Evolutionary conservation across 1,140 invertebrate species (phyloP).

Genomic region (Drosophila gunungcola): DNA sequence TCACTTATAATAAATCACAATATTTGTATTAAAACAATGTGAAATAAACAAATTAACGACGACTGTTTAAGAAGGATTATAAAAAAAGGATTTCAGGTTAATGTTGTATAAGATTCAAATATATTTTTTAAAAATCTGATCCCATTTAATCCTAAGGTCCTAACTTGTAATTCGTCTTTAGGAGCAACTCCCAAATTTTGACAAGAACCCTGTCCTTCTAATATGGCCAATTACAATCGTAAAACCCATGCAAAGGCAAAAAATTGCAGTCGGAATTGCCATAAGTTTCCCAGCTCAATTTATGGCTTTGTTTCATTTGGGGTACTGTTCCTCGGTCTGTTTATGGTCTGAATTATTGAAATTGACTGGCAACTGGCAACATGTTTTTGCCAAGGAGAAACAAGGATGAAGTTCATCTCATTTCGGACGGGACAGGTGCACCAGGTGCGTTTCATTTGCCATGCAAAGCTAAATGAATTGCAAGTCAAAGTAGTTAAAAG

Average conservation of each 20-base stretch:
- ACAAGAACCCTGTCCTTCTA: slow-evolving; percentile 1
- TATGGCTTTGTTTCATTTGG: slow-evolving; percentile 54
- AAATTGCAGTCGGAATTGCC: slow-evolving; percentile 7
- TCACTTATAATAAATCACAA: no score
- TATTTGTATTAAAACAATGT: no score
- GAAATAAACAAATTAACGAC: no score
- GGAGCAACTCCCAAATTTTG: background rate
- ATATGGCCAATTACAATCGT: slow-evolving; percentile 32
- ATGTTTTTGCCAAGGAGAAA: slow-evolving; percentile 18
- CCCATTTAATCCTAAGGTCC: no score
- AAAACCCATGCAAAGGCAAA: slow-evolving; percentile 22
- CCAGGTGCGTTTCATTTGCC: slow-evolving; percentile 67
- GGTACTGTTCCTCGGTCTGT: slow-evolving; percentile 12
- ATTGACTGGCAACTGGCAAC: slow-evolving; percentile 49
- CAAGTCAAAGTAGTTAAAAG: slow-evolving; percentile 74
- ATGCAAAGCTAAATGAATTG: slow-evolving; percentile 74
- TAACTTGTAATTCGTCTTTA: background rate
- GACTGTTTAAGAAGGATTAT: no score
- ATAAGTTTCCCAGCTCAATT: slow-evolving; percentile 56
- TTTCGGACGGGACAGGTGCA: slow-evolving; percentile 26
- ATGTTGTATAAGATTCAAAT: no score
- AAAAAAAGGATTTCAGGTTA: no score
- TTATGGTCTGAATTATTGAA: slow-evolving; percentile 51
- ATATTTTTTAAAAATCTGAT: no score
- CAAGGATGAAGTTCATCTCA: slow-evolving; percentile 7